Evolutionary conservation across 53 echinoderm and acorn worm species (phyloP).

Genomic region (Mesocentrotus franciscanus): DNA sequence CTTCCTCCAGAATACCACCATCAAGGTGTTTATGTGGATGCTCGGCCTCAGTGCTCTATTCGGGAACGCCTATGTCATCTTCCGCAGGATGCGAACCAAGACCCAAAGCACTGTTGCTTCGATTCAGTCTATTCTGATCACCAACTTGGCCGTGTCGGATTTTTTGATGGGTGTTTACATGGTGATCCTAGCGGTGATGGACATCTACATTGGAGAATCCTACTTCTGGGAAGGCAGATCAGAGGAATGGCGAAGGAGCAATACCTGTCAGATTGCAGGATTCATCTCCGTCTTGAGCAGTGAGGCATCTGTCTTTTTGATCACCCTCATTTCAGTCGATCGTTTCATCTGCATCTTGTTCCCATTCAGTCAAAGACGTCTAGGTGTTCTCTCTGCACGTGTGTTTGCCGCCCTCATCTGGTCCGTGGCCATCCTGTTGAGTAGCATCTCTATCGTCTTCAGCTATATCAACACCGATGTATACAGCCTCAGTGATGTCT

Average conservation of each 20-base stretch:
- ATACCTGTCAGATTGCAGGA: constrained; percentile 45
- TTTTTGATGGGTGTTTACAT: constrained; percentile 70
- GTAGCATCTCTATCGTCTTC: constrained; percentile 7
- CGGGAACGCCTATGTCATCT: constrained; percentile 59
- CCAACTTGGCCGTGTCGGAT: constrained; percentile 66
- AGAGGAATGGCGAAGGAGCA: constrained; percentile 52
- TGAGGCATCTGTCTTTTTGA: constrained; percentile 59
- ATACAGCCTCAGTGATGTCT: constrained; percentile 70
- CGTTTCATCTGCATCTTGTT: constrained; percentile 49
- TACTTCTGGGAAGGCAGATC: constrained; percentile 57
- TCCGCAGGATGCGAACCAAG: not conserved
- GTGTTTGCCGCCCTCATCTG: constrained; percentile 3
- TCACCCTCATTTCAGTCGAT: constrained; percentile 58
- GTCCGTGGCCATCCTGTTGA: constrained; percentile 20
- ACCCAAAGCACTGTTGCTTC: not conserved
- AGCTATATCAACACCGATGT: not conserved
- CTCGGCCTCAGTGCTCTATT: constrained; percentile 63
- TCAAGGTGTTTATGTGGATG: constrained; percentile 60
- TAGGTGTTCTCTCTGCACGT: not conserved
- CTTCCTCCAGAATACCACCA: constrained; percentile 39
- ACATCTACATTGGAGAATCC: constrained; percentile 39
- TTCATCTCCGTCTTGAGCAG: constrained; percentile 55
- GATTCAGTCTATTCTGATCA: constrained; percentile 60
- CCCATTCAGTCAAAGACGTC: constrained; percentile 48
- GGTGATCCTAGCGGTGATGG: constrained; percentile 56